Evolutionary conservation across 2,113 vertebrate species (phyloP).

Genomic region (Holacanthus passer): DNA sequence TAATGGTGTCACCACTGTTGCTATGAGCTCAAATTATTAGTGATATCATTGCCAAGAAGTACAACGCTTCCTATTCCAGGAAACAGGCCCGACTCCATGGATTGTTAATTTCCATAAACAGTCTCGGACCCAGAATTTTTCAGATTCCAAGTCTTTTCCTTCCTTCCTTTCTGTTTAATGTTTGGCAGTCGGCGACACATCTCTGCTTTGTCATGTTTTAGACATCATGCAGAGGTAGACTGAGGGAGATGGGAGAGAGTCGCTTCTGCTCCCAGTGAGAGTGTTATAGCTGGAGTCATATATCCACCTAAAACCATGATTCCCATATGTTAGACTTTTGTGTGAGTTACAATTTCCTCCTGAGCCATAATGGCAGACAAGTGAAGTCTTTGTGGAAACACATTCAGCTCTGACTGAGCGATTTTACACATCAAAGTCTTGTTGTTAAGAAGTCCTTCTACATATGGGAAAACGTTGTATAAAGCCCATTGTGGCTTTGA

Average conservation of each 20-base stretch:
- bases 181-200: slow-evolving; percentile 51
- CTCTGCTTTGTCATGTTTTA: slow-evolving; percentile 57
- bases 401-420: too few species aligned
- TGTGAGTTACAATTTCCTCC: not conserved
- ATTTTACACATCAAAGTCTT: not conserved
- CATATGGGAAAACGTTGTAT: not conserved
- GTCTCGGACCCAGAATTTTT: slow-evolving; percentile 74
- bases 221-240: slow-evolving; percentile 31
- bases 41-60: slow-evolving; percentile 57
- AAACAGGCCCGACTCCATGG: slow-evolving; percentile 68
- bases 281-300: not conserved
- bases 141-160: slow-evolving; percentile 79
- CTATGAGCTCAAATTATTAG: slow-evolving; percentile 65
- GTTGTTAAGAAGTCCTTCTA: not conserved
- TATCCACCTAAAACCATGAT: not conserved
- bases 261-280: not conserved
- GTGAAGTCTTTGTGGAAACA: too few species aligned
- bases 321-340: not conserved
- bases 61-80: slow-evolving; percentile 74
- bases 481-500: not conserved
- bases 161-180: slow-evolving; percentile 80
- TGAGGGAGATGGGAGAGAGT: not conserved
- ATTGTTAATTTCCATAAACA: slow-evolving; percentile 84
- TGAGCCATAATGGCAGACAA: not conserved
- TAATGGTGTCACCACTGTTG: slow-evolving; percentile 45